Evolutionary conservation across 2,113 vertebrate genomes (phyloP).

Genomic region (Lagopus leucura): DNA sequence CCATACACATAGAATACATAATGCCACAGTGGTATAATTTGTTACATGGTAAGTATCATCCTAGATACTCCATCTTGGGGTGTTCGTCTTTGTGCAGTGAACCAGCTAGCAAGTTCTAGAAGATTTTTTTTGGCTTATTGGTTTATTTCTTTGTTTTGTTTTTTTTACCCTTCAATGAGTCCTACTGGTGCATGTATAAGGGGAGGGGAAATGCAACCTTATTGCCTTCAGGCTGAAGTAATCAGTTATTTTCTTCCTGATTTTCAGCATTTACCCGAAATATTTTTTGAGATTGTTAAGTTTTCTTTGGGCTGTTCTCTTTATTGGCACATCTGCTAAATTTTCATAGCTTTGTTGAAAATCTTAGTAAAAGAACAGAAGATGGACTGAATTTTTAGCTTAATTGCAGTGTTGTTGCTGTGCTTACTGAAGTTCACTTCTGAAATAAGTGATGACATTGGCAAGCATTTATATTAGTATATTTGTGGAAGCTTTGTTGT

Average conservation of each 20-base stretch:
- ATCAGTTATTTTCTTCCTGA: slow-evolving; percentile 59
- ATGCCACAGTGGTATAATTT: slow-evolving; percentile 76
- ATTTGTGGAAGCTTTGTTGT: background rate
- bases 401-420: slow-evolving; percentile 12
- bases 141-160: slow-evolving; percentile 30
- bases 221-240: slow-evolving; percentile 61
- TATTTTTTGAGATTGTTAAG: slow-evolving; percentile 31
- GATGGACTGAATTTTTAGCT: background rate
- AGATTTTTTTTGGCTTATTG: slow-evolving; percentile 67
- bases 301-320: slow-evolving; percentile 31
- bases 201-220: slow-evolving; percentile 55
- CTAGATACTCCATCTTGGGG: slow-evolving; percentile 83
- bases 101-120: slow-evolving; percentile 80
- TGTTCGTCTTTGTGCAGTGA: slow-evolving; percentile 80
- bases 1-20: slow-evolving; percentile 78
- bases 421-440: slow-evolving; percentile 14
- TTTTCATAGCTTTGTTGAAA: background rate
- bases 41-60: slow-evolving; percentile 79
- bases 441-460: slow-evolving; percentile 38
- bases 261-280: background rate
- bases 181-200: slow-evolving; percentile 81
- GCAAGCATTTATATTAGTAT: background rate
- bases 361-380: slow-evolving; percentile 21
- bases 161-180: slow-evolving; percentile 78
- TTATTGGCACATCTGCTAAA: slow-evolving; percentile 54